These are phyloP conservation scores for Sylvilagus bachmani DNA, from an alignment of 2,113 vertebrate species.

Conservation along the genomic window DNA sequence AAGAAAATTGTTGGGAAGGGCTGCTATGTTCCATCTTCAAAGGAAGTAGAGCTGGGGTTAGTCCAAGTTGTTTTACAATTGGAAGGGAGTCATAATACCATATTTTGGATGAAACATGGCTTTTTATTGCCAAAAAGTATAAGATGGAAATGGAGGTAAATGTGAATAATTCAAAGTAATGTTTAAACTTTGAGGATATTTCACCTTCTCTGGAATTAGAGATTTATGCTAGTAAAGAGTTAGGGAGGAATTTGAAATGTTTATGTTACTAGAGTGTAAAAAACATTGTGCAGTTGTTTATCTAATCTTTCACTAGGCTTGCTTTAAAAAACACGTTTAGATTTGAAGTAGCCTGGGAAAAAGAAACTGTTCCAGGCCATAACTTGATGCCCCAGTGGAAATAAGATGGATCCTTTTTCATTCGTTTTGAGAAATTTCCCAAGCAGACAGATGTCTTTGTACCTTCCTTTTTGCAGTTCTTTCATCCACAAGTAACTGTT, in stretches of 20 bases:
- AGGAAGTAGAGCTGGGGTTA: slow-evolving; percentile 33
- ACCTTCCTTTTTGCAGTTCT: slow-evolving; percentile 16
- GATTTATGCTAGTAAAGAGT: slow-evolving; percentile 66
- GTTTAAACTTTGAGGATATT: slow-evolving; percentile 72
- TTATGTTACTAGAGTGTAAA: slow-evolving; percentile 68
- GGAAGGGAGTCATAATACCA: slow-evolving; percentile 65
- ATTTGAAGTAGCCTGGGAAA: slow-evolving; percentile 77
- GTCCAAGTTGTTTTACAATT: slow-evolving; percentile 53
- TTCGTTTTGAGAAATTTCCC: slow-evolving; percentile 56
- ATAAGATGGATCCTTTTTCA: slow-evolving; percentile 55
- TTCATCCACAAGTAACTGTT: slow-evolving; percentile 52
- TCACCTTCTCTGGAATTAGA: slow-evolving; percentile 71
- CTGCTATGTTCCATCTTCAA: slow-evolving; percentile 40
- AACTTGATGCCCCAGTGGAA: slow-evolving; percentile 64
- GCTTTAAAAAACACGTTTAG: slow-evolving; percentile 70
- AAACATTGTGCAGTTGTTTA: slow-evolving; percentile 76
- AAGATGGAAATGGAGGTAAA: slow-evolving; percentile 70
- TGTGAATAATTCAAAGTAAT: slow-evolving; percentile 71
- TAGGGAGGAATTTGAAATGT: slow-evolving; percentile 74
- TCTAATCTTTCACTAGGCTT: slow-evolving; percentile 72
- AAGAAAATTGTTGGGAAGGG: background rate
- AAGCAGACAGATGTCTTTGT: slow-evolving; percentile 62
- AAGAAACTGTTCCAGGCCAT: slow-evolving; percentile 65
- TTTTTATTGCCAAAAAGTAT: slow-evolving; percentile 71
- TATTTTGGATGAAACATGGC: slow-evolving; percentile 57